These are phyloP conservation scores for Scaptodrosophila lebanonensis DNA, from an alignment of 1,140 invertebrate species.

Conservation along the genomic window DNA sequence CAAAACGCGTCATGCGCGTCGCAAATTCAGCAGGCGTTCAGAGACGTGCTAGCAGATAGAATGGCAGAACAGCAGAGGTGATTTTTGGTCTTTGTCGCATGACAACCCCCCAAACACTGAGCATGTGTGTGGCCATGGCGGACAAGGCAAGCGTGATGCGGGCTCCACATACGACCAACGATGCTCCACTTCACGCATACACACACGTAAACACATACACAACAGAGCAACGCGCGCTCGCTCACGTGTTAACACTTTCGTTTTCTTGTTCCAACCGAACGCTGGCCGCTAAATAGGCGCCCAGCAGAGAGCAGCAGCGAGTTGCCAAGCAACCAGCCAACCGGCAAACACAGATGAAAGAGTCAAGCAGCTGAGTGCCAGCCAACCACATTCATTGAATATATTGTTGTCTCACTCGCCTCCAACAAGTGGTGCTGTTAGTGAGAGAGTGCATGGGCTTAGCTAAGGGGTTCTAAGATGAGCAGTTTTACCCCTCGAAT, in stretches of 20 bases:
- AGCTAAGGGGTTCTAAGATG: too few relatives aligned
- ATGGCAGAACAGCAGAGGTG: too few relatives aligned
- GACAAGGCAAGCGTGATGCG: slow-evolving; percentile 17
- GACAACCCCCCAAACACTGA: too few relatives aligned
- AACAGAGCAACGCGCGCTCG: slow-evolving; percentile 16
- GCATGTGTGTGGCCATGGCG: too few relatives aligned
- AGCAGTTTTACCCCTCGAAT: too few relatives aligned
- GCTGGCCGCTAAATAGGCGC: slow-evolving; percentile 75
- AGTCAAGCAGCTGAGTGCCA: neutral
- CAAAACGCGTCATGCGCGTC: slow-evolving; percentile 73
- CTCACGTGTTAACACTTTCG: slow-evolving; percentile 71
- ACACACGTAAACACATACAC: slow-evolving; percentile 8
- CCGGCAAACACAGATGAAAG: neutral
- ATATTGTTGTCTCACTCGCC: slow-evolving; percentile 23
- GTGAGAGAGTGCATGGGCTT: too few relatives aligned
- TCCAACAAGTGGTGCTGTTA: too few relatives aligned
- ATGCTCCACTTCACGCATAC: neutral
- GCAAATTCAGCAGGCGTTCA: slow-evolving; percentile 56
- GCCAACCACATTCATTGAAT: neutral
- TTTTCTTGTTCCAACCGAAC: slow-evolving; percentile 77
- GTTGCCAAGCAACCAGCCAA: slow-evolving; percentile 29
- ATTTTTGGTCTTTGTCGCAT: too few relatives aligned
- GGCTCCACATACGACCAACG: slow-evolving; percentile 42
- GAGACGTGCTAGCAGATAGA: slow-evolving; percentile 11
- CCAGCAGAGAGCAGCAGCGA: slow-evolving; percentile 36